These are phyloP conservation scores for Psilopogon haemacephalus DNA, from an alignment of 2,113 vertebrate genomes.

Conservation along the genomic window DNA sequence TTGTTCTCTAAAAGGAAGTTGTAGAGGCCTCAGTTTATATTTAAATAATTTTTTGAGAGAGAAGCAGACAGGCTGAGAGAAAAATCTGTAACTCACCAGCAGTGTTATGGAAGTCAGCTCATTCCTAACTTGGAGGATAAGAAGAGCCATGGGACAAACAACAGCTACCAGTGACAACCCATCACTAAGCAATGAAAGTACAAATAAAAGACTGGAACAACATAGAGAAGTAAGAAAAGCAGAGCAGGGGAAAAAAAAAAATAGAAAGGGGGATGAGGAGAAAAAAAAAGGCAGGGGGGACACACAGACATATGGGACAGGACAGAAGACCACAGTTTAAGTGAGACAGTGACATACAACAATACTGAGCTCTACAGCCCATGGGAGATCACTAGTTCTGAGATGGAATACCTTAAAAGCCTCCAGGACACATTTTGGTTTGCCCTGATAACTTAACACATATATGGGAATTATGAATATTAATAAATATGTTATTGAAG, in stretches of 20 bases:
- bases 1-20: too few relatives aligned
- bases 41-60: too few relatives aligned
- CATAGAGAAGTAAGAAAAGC: background rate
- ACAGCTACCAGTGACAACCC: background rate
- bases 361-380: background rate
- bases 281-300: too few relatives aligned
- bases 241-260: background rate
- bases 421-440: background rate
- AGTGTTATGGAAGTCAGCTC: background rate
- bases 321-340: background rate
- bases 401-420: background rate
- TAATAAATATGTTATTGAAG: background rate
- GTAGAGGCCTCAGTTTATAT: too few relatives aligned
- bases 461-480: background rate
- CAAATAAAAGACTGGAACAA: background rate
- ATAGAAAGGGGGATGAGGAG: too few relatives aligned
- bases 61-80: background rate
- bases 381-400: background rate
- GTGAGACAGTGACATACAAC: background rate
- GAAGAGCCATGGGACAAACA: background rate
- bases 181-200: background rate
- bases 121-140: background rate
- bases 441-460: background rate
- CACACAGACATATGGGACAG: too few relatives aligned
- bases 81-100: background rate